Conservation (phyloP, 2,888 invertebrate genomes). For the Perizoma flavofasciatum region DNA sequence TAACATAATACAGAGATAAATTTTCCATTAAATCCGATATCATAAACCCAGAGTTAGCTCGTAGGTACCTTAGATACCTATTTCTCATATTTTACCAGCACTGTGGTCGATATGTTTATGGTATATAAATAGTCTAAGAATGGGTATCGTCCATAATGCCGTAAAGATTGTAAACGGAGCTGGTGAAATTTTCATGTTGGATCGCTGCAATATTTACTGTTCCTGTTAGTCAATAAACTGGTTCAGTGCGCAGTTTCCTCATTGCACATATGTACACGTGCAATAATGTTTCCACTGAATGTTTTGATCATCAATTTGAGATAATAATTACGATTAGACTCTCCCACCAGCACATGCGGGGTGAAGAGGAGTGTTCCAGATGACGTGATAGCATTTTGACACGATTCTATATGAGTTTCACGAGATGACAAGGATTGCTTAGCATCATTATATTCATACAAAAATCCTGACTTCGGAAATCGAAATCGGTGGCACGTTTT, state of each 20-base stretch:
- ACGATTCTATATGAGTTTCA: no score
- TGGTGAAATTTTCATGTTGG: constrained; percentile 4
- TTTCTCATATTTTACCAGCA: constrained; percentile 25
- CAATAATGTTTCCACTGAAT: not conserved
- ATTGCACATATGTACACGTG: no score
- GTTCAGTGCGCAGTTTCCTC: not conserved
- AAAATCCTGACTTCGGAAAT: no score
- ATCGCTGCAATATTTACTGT: no score
- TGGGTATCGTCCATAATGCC: constrained; percentile 24
- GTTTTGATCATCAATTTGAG: not conserved
- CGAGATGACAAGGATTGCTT: no score
- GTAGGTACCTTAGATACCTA: constrained; percentile 5
- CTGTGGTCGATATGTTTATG: constrained; percentile 28
- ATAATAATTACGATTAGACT: not conserved
- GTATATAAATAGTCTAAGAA: constrained; percentile 29
- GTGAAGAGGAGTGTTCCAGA: no score
- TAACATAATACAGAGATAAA: constrained; percentile 12
- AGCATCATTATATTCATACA: no score
- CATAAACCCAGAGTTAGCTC: constrained; percentile 2
- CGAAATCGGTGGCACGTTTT: no score
- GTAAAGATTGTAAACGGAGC: constrained; percentile 6
- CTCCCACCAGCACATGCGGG: no score
- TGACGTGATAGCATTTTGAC: no score
- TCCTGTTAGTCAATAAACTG: not conserved
- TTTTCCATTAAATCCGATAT: constrained; percentile 14